A percentile compares a stretch with the other conserved stretches of the same genome.
phyloP scores from a whole-genome alignment of 2,113 vertebrate species.

The Xenopus tropicalis region UCB_Xtro_10.0 CM004446.2:53177501-53178000 shows the following conservation, averaged over 20 bases:
- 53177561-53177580: too few relatives aligned
- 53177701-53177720: background rate
- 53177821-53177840: constrained; percentile 6
- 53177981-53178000: constrained; percentile 44
- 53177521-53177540: too few relatives aligned
- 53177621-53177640: too few relatives aligned
- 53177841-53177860: constrained; percentile 19
- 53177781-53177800: background rate
- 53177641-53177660: too few relatives aligned
- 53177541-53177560: too few relatives aligned
- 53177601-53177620: too few relatives aligned
- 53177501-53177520: too few relatives aligned
- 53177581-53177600: too few relatives aligned
- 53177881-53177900: constrained; percentile 32
- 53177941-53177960: constrained; percentile 35
- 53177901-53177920: constrained; percentile 26
- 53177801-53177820: background rate
- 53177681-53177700: too few relatives aligned
- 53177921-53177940: constrained; percentile 31
- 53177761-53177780: background rate
- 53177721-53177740: background rate
- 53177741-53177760: background rate
- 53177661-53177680: too few relatives aligned
- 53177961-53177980: constrained; percentile 44
- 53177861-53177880: constrained; percentile 20